A percentile compares a stretch with the other conserved stretches of the same genome.
Conservation (phyloP, 2,113 vertebrate genomes). For the Myanophis thanlyinensis region DNA sequence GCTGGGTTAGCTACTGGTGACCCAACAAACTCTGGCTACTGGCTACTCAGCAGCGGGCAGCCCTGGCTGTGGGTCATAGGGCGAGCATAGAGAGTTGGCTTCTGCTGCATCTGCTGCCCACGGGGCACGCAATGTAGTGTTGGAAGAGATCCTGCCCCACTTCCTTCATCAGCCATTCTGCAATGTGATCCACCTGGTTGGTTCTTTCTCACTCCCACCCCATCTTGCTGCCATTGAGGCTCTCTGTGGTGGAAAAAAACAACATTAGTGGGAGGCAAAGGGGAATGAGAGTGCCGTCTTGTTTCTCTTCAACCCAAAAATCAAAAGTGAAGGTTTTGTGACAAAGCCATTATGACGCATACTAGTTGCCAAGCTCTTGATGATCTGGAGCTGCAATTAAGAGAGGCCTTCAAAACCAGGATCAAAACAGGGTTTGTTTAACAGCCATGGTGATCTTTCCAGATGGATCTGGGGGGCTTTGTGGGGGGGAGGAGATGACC, state of each 20-base stretch:
- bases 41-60: neutral
- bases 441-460: neutral
- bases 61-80: neutral
- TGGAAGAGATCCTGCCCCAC: no score
- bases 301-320: neutral
- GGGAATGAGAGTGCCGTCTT: neutral
- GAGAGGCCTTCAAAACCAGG: neutral
- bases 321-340: neutral
- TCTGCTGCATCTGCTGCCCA: neutral
- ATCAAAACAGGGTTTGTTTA: neutral
- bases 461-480: neutral
- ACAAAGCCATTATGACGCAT: neutral
- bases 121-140: no score
- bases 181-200: neutral
- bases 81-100: neutral
- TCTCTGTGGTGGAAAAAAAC: neutral
- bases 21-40: neutral
- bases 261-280: no score
- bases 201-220: neutral
- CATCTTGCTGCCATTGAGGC: neutral
- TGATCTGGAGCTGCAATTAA: neutral
- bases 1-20: neutral
- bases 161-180: neutral
- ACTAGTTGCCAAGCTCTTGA: neutral
- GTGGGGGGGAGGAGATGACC: neutral